These are phyloP conservation scores for Drosophila anomalipes DNA, from an alignment of 2,888 invertebrate species.

Conservation along the genomic window DNA sequence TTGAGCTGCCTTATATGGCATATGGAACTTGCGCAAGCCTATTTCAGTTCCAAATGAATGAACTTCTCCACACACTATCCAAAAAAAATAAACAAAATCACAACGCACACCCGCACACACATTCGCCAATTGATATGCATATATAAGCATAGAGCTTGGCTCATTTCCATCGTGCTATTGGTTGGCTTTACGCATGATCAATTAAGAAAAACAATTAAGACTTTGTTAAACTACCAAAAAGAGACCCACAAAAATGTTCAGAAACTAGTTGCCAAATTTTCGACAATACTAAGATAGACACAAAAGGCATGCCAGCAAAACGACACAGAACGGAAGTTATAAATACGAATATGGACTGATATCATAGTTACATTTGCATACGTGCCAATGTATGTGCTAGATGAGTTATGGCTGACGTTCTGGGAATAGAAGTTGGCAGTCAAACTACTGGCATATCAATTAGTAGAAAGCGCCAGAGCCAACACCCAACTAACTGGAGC, in stretches of 20 bases:
- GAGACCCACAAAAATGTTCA: slow-evolving; percentile 8
- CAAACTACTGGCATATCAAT: slow-evolving; percentile 71
- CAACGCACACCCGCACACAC: slow-evolving; percentile 12
- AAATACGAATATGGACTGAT: slow-evolving; percentile 67
- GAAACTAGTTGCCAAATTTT: slow-evolving; percentile 58
- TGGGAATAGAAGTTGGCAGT: slow-evolving; percentile 50
- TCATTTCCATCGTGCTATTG: slow-evolving; percentile 65
- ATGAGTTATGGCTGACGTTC: slow-evolving; percentile 60
- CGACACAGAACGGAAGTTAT: slow-evolving; percentile 67
- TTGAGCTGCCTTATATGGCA: slow-evolving; percentile 55
- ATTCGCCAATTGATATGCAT: slow-evolving; percentile 28
- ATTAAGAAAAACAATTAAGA: slow-evolving; percentile 76
- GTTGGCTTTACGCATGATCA: slow-evolving; percentile 74
- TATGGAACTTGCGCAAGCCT: slow-evolving; percentile 45
- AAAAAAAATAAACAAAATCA: slow-evolving; percentile 3
- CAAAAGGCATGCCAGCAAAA: slow-evolving; percentile 37
- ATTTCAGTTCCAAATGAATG: slow-evolving; percentile 53
- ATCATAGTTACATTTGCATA: slow-evolving; percentile 65
- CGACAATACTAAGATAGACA: slow-evolving; percentile 35
- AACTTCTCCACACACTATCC: slow-evolving; percentile 5
- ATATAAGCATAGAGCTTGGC: slow-evolving; percentile 48
- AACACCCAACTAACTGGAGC: slow-evolving; percentile 63
- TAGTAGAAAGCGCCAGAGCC: slow-evolving; percentile 76
- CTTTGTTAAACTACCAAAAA: slow-evolving; percentile 56
- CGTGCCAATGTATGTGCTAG: not conserved